Percentiles rank a stretch among this genome's conserved stretches.
Evolutionary conservation across 2,113 vertebrate species (phyloP).

Genomic region (Ailurus styani): DNA sequence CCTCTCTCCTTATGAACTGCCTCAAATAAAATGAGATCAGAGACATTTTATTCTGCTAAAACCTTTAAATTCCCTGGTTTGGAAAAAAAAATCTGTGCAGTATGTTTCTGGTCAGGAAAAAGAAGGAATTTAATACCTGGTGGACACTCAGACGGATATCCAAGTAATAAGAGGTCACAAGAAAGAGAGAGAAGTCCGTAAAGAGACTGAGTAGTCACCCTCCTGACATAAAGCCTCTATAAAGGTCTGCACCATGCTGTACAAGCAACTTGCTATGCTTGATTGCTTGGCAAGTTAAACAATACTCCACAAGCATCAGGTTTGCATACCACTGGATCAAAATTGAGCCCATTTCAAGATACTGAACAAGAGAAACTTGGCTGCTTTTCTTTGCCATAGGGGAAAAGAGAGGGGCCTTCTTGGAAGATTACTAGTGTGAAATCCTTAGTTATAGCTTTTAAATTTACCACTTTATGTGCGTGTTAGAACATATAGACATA

Average conservation of each 20-base stretch:
- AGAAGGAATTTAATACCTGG: background rate
- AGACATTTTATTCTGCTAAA: background rate
- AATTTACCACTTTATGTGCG: background rate
- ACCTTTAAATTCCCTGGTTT: background rate
- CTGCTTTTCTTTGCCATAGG: slow-evolving; percentile 73
- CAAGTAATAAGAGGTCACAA: background rate
- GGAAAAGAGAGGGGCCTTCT: slow-evolving; percentile 72
- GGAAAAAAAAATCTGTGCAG: background rate
- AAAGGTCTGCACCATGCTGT: background rate
- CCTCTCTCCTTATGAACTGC: background rate
- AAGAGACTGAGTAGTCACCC: background rate
- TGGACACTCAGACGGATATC: background rate
- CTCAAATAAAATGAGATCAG: background rate
- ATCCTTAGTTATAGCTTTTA: slow-evolving; percentile 69
- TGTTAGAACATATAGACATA: background rate
- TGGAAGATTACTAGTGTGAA: slow-evolving; percentile 74
- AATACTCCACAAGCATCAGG: slow-evolving; percentile 61
- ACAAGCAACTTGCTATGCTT: background rate
- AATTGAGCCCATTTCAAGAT: slow-evolving; percentile 65
- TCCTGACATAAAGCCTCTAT: background rate
- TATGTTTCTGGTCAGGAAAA: background rate
- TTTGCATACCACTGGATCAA: background rate
- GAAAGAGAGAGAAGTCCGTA: background rate
- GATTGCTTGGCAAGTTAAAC: slow-evolving; percentile 61
- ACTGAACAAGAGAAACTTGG: slow-evolving; percentile 67